A percentile compares a stretch with the other conserved stretches of the same genome.
Conservation (phyloP, 2,888 invertebrate genomes). For the Malthinus seriepunctatus region DNA sequence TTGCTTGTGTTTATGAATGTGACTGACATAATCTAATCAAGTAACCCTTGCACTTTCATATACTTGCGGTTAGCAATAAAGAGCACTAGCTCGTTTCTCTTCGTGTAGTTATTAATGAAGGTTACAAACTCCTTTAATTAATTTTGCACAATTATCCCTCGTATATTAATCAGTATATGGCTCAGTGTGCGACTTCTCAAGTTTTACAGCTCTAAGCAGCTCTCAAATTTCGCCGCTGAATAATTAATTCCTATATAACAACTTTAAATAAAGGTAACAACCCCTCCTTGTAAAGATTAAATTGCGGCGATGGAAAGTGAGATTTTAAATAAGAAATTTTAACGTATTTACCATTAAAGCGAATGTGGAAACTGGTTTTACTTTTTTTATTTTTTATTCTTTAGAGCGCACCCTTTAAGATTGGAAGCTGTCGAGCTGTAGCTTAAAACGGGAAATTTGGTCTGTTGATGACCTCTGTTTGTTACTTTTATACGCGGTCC, state of each 20-base stretch:
- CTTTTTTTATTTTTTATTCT: neutral
- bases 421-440: neutral
- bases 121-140: slow-evolving; percentile 57
- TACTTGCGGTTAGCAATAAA: slow-evolving; percentile 26
- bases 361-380: neutral
- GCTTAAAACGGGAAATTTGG: neutral
- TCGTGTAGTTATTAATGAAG: slow-evolving; percentile 55
- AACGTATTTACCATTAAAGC: neutral
- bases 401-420: neutral
- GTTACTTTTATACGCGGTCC: neutral
- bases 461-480: neutral
- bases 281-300: slow-evolving; percentile 23
- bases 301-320: slow-evolving; percentile 23
- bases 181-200: slow-evolving; percentile 27
- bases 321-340: slow-evolving; percentile 8
- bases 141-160: slow-evolving; percentile 55
- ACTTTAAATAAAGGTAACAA: slow-evolving; percentile 16
- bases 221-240: slow-evolving; percentile 27
- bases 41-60: slow-evolving; percentile 27
- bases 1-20: slow-evolving; percentile 2
- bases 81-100: slow-evolving; percentile 40
- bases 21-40: slow-evolving; percentile 26
- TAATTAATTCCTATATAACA: slow-evolving; percentile 31
- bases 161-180: slow-evolving; percentile 55
- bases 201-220: slow-evolving; percentile 30